A percentile compares a stretch with the other conserved stretches of the same genome.
These are phyloP conservation scores for Apogon talboti DNA, from an alignment of 2,797 vertebrate genomes.

Conservation along the genomic window DNA sequence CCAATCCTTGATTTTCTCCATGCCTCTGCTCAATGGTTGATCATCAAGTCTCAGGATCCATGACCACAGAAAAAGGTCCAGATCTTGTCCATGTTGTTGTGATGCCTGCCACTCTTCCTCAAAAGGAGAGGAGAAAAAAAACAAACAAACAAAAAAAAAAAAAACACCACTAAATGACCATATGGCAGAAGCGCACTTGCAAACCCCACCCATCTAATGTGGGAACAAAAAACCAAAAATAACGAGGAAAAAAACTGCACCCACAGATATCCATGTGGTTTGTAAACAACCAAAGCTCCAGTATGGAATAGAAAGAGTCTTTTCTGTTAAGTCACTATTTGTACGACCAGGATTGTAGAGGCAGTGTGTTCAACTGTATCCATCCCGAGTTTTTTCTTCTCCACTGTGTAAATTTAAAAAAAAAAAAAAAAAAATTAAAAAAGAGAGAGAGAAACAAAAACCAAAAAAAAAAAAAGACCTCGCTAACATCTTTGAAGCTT, in stretches of 20 bases:
- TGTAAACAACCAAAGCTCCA: conserved; percentile 90
- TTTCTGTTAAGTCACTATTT: conserved; percentile 80
- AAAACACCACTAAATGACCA: conserved; percentile 73
- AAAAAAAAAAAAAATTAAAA: conserved; percentile 35
- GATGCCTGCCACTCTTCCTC: conserved; percentile 65
- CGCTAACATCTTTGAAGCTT: conserved; percentile 69
- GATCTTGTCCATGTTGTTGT: conserved; percentile 62
- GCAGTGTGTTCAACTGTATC: conserved; percentile 87
- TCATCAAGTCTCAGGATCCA: conserved; percentile 65
- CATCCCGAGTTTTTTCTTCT: conserved; percentile 70
- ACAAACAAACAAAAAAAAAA: conserved; percentile 9
- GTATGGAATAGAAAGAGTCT: conserved; percentile 86
- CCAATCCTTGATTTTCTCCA: conserved; percentile 64
- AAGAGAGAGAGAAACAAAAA: too few relatives aligned
- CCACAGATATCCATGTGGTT: conserved; percentile 85
- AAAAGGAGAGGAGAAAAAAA: conserved; percentile 17
- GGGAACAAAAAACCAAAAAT: conserved; percentile 58
- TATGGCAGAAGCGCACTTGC: conserved; percentile 84
- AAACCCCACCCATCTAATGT: conserved; percentile 73
- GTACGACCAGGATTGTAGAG: conserved; percentile 87
- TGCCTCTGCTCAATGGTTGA: conserved; percentile 50
- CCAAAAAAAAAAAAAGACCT: conserved; percentile 61
- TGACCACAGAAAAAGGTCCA: conserved; percentile 49
- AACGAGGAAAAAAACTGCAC: conserved; percentile 70
- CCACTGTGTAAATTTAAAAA: conserved; percentile 58